Base-by-base conservation (phyloP, 2,113 vertebrate genomes). In the Oryzias curvinotus region DNA sequence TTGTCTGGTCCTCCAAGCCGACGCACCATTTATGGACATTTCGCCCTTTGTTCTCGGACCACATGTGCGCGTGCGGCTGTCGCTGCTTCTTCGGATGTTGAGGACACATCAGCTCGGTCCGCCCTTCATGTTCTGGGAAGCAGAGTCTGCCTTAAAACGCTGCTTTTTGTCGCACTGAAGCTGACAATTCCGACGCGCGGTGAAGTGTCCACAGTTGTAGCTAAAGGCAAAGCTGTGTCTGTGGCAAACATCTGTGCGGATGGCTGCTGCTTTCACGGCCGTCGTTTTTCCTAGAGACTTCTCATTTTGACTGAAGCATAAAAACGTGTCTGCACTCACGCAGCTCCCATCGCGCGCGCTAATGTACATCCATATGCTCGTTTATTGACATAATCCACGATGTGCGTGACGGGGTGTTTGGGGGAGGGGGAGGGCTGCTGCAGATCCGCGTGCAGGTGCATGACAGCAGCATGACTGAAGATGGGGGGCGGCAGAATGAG, bases 401-500 rank as follows among this genome's bases (percentile, higher is more conserved):
- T 66, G 80, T 62, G 71, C 47, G 52, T 59, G 58, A 53, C 42
- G 61, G 62, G 76, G 25, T 62, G 52, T 61, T 68, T 7, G 41
- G 51, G 41, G 48, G 17, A 26, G 55, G 46, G 36, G 53, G 18
- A 52, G 67, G 61, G 50, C 26, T 69, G 36, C 59, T 52, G 70
- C 65, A 50, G 5, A 12, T 36, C 36, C 36, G 36, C 36, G 46
- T 85, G 89, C 91, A 88, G 89, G 86, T 90, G 88, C 83, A 78
- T 85, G 87, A 81, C 85, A 85, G 82, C 73, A 72, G 17, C 80
- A 88, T 86, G 86, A 85, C 73, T 86, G 91, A 90, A 88, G 90
- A 89, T 88, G 89, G 87, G 85, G 86, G 85, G 79, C 71, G 89
- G 88, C 82, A 87, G 86, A 87, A 91, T 90, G 87, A 92, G 88